Evolutionary conservation across 2,113 vertebrate species (phyloP).

Genomic region (Bungarus multicinctus): DNA sequence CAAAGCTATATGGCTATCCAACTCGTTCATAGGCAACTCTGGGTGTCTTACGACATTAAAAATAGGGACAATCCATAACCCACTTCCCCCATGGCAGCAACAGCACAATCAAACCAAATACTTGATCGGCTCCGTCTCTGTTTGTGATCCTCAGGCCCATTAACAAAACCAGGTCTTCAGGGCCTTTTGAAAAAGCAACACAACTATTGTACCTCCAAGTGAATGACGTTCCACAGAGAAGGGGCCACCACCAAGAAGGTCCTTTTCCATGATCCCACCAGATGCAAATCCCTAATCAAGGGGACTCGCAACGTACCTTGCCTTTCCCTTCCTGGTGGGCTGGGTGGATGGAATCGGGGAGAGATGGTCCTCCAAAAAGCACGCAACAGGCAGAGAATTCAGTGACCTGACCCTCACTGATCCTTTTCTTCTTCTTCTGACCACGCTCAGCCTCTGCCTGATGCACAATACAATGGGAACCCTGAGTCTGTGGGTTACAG

Average conservation of each 20-base stretch:
- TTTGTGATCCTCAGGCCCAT: not conserved
- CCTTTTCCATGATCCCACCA: not conserved
- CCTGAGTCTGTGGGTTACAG: conserved; percentile 90
- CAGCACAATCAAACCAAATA: not conserved
- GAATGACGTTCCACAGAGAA: not conserved
- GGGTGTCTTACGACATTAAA: not conserved
- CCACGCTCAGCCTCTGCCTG: conserved; percentile 77
- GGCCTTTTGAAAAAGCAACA: not conserved
- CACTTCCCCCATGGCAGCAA: not conserved
- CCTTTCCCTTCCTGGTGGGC: not conserved
- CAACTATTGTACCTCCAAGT: not conserved
- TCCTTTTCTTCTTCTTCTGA: not conserved
- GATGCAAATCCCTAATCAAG: not conserved
- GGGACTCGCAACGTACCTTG: not conserved
- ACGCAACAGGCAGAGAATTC: not conserved
- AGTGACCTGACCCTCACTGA: not conserved
- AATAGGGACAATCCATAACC: too few relatives aligned
- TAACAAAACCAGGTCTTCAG: not conserved
- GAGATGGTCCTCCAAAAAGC: not conserved
- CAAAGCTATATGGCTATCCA: not conserved
- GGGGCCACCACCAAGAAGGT: not conserved
- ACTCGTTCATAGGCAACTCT: not conserved
- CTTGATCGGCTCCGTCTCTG: not conserved
- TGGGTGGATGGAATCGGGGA: not conserved
- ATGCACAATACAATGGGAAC: conserved; percentile 86